Base-by-base conservation (phyloP, 1,140 invertebrate genomes). In the Parapsyche elsis region DNA sequence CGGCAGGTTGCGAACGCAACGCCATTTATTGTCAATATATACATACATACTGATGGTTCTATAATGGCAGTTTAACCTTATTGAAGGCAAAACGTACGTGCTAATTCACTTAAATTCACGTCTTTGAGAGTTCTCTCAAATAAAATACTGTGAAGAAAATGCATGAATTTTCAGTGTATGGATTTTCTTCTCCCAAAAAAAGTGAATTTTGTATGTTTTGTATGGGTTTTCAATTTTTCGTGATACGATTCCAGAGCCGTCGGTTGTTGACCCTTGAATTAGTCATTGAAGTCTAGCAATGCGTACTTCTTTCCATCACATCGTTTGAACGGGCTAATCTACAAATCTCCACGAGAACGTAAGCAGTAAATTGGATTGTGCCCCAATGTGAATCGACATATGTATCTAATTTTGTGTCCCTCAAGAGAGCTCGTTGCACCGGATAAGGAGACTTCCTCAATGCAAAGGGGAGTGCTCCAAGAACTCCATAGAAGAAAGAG, bases 341-440 rank as follows among this genome's bases (percentile, higher is more conserved):
- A 1, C 45, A 75, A 30, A 75, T 75, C 73, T 53, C 19, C 0
- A n/a, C n/a, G 5, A 23, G 16, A 16, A 38, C 19, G 44, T 16
- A 16, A 12, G 24, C 45, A 38, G 71, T 73, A 73, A 73, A 73
- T 73, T 73, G 71, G 71, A 73, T 73, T 49, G 71, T 73, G 71
- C 21, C 14, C 14, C 24, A 38, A 21, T 21, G 12, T 4, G 38
- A 49, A 49, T 73, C 71, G 38, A 73, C 10, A 21, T 73, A n/a
- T n/a, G n/a, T n/a, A 75, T 75, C 73, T 75, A 75, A 46, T 30
- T 75, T 57, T 75, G 71, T 74, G 45, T 75, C 73, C 49, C 12
- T n/a, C 10, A 16, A 57, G 73, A 75, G 53, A 75, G 73, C 23
- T 57, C 73, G 73, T 57, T n/a, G 70, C 30, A 38, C 45, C 49